phyloP scores from a whole-genome alignment of 2,888 invertebrate genomes.

The Eupithecia inturbata region DNA sequence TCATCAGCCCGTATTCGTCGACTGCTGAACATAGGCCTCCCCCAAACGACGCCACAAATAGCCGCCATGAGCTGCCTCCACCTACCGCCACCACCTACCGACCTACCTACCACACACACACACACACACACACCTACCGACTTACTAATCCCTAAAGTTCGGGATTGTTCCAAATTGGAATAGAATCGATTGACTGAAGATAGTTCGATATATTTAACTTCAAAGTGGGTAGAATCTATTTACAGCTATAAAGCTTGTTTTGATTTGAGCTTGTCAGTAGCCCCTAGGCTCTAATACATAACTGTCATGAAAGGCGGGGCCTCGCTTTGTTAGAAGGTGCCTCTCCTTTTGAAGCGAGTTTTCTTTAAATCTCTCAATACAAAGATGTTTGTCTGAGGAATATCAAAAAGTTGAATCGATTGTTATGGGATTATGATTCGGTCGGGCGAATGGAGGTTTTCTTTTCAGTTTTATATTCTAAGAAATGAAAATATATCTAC shows the following conservation, averaged over 20 bases:
- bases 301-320: conserved; percentile 49
- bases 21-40: too few relatives aligned
- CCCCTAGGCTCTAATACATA: conserved; percentile 45
- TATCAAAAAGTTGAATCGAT: conserved; percentile 57
- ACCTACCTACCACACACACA: too few relatives aligned
- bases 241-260: conserved; percentile 35
- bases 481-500: neutral
- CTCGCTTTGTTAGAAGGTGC: conserved; percentile 49
- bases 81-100: too few relatives aligned
- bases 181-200: conserved; percentile 21
- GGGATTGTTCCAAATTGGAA: conserved; percentile 18
- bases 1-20: too few relatives aligned
- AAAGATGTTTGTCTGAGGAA: conserved; percentile 53
- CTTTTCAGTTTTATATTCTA: neutral
- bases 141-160: neutral
- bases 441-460: neutral
- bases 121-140: too few relatives aligned
- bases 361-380: conserved; percentile 49
- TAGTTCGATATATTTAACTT: conserved; percentile 22
- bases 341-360: conserved; percentile 47
- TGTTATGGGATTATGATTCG: conserved; percentile 40
- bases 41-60: too few relatives aligned
- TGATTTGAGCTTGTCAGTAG: conserved; percentile 41
- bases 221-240: conserved; percentile 36
- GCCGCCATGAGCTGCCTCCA: too few relatives aligned